Evolutionary conservation across 2,113 vertebrate species (phyloP).

Genomic region (Dipodomys spectabilis): DNA sequence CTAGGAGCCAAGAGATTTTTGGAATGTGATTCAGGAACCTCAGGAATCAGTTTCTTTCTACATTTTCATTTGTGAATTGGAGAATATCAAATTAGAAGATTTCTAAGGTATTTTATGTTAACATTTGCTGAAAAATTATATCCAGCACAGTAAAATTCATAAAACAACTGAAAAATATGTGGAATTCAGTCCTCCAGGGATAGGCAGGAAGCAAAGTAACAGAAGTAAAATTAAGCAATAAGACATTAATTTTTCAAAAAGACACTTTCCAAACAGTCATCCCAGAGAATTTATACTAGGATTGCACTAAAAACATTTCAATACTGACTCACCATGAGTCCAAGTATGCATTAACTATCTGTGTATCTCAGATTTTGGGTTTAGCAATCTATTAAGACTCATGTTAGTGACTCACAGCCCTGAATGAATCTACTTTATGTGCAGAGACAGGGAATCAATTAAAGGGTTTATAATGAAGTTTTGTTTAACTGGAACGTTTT

Average conservation of each 20-base stretch:
- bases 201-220: slow-evolving; percentile 44
- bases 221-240: slow-evolving; percentile 41
- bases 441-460: slow-evolving; percentile 69
- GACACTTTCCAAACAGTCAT: slow-evolving; percentile 48
- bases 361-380: not conserved
- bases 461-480: slow-evolving; percentile 69
- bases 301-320: slow-evolving; percentile 22
- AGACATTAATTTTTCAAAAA: slow-evolving; percentile 42
- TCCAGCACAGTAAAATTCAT: slow-evolving; percentile 34
- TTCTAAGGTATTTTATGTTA: slow-evolving; percentile 51
- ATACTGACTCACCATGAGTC: not conserved
- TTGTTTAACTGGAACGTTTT: slow-evolving; percentile 78
- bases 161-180: slow-evolving; percentile 35
- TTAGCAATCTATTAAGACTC: slow-evolving; percentile 31
- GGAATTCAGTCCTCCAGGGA: slow-evolving; percentile 32
- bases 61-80: slow-evolving; percentile 38
- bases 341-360: not conserved
- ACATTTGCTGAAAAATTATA: slow-evolving; percentile 43
- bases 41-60: slow-evolving; percentile 23
- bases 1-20: slow-evolving; percentile 8
- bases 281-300: not conserved
- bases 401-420: slow-evolving; percentile 56
- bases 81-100: slow-evolving; percentile 37
- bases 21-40: slow-evolving; percentile 1
- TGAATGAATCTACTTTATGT: slow-evolving; percentile 55